phyloP scores from a whole-genome alignment of 2,797 vertebrate species.

The Columba guinea region DNA sequence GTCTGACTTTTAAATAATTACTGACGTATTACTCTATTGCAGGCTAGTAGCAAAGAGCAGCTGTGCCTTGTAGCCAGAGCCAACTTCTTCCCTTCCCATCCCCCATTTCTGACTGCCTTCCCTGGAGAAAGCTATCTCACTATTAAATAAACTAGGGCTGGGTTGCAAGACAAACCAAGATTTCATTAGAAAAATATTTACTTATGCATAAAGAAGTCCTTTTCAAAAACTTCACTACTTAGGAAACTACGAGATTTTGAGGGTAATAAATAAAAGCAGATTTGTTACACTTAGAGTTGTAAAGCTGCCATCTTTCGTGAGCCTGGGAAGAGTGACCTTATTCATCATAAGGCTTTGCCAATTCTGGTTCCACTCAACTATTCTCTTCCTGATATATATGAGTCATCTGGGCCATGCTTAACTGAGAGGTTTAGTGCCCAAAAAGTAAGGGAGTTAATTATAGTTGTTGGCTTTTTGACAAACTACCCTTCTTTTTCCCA shows the following conservation, averaged over 20 bases:
- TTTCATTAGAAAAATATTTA: constrained; percentile 43
- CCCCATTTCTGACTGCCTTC: constrained; percentile 19
- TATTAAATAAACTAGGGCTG: constrained; percentile 32
- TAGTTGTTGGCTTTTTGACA: constrained; percentile 2
- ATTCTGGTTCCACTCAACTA: background rate
- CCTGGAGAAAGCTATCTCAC: constrained; percentile 15
- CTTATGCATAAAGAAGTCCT: background rate
- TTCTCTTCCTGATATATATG: background rate
- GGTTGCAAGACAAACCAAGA: constrained; percentile 27
- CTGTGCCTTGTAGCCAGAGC: constrained; percentile 25
- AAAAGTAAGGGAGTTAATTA: background rate
- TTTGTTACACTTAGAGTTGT: constrained; percentile 1
- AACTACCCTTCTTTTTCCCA: background rate
- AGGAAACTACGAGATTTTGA: background rate
- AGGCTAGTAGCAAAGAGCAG: constrained; percentile 56
- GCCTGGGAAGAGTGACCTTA: constrained; percentile 25
- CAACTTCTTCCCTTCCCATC: constrained; percentile 14
- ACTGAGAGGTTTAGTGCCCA: background rate
- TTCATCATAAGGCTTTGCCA: background rate
- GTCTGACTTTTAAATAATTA: constrained; percentile 57
- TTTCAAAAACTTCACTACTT: background rate
- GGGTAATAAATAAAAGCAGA: constrained; percentile 38
- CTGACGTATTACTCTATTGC: constrained; percentile 54
- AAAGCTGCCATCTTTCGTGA: constrained; percentile 40
- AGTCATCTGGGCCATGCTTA: background rate